A percentile compares a stretch with the other conserved stretches of the same genome.
Conservation (phyloP, 2,113 vertebrate genomes). For the Seriola rivoliana region DNA sequence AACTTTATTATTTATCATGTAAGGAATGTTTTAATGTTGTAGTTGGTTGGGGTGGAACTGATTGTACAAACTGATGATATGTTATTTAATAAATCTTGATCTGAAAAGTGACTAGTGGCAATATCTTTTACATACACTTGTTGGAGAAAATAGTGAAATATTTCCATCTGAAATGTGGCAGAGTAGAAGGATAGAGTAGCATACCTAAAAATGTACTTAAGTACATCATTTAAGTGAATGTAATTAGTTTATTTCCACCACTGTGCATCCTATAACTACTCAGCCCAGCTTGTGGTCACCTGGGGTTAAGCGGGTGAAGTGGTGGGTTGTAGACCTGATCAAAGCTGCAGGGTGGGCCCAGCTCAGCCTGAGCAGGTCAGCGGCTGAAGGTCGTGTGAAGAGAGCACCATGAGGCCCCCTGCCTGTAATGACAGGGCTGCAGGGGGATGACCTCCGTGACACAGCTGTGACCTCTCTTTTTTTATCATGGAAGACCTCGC, state of each 20-base stretch:
- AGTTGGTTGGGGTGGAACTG: not conserved
- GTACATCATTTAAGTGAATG: too few species aligned
- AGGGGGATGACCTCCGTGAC: constrained; percentile 58
- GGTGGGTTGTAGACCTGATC: constrained; percentile 2
- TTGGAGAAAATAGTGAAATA: not conserved
- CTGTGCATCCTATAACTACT: not conserved
- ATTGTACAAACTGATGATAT: not conserved
- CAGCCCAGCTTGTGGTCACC: not conserved
- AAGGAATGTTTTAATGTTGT: not conserved
- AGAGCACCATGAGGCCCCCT: constrained; percentile 32
- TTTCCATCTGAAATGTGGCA: not conserved
- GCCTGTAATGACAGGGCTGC: constrained; percentile 59
- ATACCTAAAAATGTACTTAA: not conserved
- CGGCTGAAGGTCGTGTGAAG: constrained; percentile 53
- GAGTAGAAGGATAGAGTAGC: not conserved
- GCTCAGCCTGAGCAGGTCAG: constrained; percentile 40
- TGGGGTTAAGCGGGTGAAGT: not conserved
- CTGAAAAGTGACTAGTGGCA: not conserved
- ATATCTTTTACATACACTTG: not conserved
- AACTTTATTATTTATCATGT: not conserved
- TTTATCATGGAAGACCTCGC: constrained; percentile 47
- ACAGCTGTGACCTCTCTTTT: constrained; percentile 57
- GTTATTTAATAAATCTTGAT: not conserved
- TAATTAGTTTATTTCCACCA: not conserved
- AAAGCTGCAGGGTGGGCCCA: constrained; percentile 13